A percentile compares a stretch with the other conserved stretches of the same genome.
Conservation (phyloP, 2,113 vertebrate genomes). For the Hystrix brachyura region DNA sequence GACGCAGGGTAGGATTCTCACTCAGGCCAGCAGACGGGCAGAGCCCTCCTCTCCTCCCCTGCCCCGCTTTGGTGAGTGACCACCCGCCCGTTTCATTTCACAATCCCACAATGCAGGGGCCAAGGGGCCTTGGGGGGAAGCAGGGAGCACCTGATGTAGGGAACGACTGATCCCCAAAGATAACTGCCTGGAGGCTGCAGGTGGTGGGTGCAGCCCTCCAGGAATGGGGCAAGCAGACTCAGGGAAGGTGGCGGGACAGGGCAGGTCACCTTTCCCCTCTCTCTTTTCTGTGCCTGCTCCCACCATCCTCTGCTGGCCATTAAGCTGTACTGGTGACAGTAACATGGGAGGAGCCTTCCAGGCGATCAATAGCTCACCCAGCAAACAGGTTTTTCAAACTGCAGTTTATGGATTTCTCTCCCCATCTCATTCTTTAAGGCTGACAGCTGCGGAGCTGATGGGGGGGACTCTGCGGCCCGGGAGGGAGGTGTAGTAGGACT, state of each 20-base stretch:
- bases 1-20: not conserved
- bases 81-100: fast-evolving
- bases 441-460: conserved; percentile 74
- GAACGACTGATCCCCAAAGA: not conserved
- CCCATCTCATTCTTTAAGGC: conserved; percentile 70
- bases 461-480: conserved; percentile 60
- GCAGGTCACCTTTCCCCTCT: not conserved
- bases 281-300: conserved; percentile 1
- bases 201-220: no score
- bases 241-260: fast-evolving
- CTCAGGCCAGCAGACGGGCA: not conserved
- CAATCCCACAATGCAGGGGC: not conserved
- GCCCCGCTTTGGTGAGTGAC: not conserved
- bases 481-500: not conserved
- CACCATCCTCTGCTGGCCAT: conserved; percentile 74
- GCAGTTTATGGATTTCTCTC: conserved; percentile 68
- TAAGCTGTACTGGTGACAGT: conserved; percentile 85
- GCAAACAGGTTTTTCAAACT: conserved; percentile 70
- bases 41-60: not conserved
- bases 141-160: not conserved
- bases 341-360: conserved; percentile 35
- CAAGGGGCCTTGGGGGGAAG: not conserved
- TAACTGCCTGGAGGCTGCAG: not conserved
- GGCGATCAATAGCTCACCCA: conserved; percentile 77
- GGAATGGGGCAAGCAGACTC: not conserved